Conservation (phyloP, 2,113 vertebrate species). For the Pterocles orientalis region DNA sequence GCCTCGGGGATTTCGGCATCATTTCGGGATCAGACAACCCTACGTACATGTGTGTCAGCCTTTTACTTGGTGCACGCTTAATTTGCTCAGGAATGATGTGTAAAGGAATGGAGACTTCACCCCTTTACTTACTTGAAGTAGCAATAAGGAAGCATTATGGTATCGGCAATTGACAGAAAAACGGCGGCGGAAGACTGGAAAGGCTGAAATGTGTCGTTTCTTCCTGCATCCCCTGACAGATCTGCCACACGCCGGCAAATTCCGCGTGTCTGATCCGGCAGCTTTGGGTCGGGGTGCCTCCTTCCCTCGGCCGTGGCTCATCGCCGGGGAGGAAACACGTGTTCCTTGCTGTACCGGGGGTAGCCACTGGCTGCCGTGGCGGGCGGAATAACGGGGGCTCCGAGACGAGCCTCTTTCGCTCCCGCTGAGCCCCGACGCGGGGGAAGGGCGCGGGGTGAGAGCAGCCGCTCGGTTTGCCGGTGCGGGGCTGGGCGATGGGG, state of each 20-base stretch:
- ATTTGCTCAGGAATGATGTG: background rate
- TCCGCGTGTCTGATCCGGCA: background rate
- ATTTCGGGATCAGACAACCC: background rate
- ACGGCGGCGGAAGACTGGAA: background rate
- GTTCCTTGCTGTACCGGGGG: background rate
- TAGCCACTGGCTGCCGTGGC: background rate
- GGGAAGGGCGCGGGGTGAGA: background rate
- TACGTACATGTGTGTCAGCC: background rate
- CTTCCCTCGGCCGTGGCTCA: background rate
- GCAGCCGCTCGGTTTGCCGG: background rate
- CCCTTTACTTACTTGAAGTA: background rate
- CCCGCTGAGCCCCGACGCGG: background rate
- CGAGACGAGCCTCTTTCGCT: background rate
- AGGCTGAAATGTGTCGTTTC: background rate
- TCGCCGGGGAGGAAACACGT: slow-evolving; percentile 17
- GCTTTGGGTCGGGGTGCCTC: background rate
- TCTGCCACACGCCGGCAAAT: background rate
- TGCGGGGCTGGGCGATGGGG: background rate
- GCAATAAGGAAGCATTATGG: background rate
- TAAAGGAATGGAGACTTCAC: background rate
- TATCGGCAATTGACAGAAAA: background rate
- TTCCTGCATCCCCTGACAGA: background rate
- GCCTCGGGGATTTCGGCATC: background rate
- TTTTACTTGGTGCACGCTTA: background rate
- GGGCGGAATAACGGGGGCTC: background rate